Conservation (phyloP, 2,797 vertebrate genomes). For the Acropternis orthonyx region DNA sequence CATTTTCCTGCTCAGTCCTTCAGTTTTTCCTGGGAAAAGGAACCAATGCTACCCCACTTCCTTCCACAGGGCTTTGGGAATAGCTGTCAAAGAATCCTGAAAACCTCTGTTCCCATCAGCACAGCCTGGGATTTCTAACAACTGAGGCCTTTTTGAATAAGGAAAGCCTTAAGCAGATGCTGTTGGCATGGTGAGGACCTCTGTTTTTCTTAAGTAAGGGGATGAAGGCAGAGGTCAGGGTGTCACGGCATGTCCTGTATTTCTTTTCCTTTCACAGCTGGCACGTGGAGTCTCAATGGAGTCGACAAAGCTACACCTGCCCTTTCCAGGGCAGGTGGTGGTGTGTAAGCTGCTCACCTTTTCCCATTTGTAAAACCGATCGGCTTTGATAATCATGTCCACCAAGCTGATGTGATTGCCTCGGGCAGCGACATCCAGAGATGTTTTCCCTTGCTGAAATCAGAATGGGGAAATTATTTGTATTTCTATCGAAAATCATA, state of each 20-base stretch:
- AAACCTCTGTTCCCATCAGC: background rate
- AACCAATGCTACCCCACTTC: background rate
- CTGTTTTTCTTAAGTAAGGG: background rate
- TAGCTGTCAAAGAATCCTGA: background rate
- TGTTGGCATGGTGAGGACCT: background rate
- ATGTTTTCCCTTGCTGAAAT: conserved; percentile 87
- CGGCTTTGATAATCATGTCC: conserved; percentile 93
- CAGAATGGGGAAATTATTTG: background rate
- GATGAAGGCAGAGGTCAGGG: background rate
- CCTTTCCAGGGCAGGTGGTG: background rate
- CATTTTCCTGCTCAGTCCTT: background rate
- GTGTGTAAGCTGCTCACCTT: conserved; percentile 74
- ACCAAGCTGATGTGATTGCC: conserved; percentile 85
- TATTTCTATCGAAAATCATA: background rate
- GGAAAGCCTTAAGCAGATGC: background rate
- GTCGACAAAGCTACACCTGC: background rate
- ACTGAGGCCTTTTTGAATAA: background rate
- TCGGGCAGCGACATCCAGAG: conserved; percentile 86
- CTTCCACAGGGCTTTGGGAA: background rate
- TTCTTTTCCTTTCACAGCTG: background rate
- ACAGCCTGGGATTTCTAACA: background rate
- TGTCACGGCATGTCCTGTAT: background rate
- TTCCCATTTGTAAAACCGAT: conserved; percentile 88
- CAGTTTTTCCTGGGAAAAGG: background rate
- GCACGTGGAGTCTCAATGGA: background rate